These are phyloP conservation scores for Pygocentrus nattereri DNA, from an alignment of 2,797 vertebrate genomes.

Conservation along the genomic window DNA sequence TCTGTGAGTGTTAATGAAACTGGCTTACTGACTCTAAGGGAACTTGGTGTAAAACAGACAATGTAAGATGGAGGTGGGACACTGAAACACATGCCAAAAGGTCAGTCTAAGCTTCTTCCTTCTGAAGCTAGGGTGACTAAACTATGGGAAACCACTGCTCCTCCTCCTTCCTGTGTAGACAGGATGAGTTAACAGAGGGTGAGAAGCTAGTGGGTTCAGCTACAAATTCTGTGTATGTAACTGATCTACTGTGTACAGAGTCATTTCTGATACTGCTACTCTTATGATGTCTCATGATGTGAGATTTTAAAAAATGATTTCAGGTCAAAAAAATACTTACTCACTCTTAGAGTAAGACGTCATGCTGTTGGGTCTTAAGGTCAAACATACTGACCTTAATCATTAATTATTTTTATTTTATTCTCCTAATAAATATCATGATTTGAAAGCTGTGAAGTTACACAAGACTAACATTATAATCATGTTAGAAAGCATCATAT, in stretches of 20 bases:
- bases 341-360: too few species aligned
- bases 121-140: not conserved
- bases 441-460: too few species aligned
- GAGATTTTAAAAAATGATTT: too few species aligned
- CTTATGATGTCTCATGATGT: too few species aligned
- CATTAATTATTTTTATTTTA: too few species aligned
- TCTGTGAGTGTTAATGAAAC: not conserved
- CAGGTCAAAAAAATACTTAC: too few species aligned
- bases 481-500: too few species aligned
- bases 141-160: not conserved
- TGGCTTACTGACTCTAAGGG: not conserved
- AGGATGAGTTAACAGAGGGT: not conserved
- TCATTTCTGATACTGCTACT: not conserved
- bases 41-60: not conserved
- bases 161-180: slow-evolving; percentile 8
- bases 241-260: not conserved
- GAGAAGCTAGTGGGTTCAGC: not conserved
- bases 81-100: not conserved
- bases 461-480: too few species aligned
- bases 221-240: not conserved
- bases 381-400: too few species aligned
- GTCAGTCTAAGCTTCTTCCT: not conserved
- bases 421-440: too few species aligned
- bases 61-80: not conserved
- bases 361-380: too few species aligned